phyloP scores from a whole-genome alignment of 2,888 invertebrate species.

The Pterostichus niger region DNA sequence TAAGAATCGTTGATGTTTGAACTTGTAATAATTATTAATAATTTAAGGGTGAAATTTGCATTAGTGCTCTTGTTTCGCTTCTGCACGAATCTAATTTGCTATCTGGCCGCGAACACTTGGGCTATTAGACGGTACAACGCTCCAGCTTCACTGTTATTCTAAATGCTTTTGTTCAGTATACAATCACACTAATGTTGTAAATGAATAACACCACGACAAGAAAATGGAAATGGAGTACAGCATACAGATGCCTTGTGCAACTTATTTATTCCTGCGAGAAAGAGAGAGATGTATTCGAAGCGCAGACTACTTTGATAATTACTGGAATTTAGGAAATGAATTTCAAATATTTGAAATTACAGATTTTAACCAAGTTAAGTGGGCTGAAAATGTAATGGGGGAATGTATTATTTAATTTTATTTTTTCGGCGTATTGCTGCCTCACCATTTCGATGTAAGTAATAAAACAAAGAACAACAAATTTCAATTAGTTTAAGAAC shows the following conservation, averaged over 20 bases:
- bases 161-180: constrained; percentile 60
- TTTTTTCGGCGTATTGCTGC: no score
- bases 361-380: constrained; percentile 4
- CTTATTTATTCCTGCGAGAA: constrained; percentile 12
- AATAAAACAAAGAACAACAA: no score
- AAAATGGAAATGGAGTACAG: constrained; percentile 60
- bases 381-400: no score
- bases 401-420: no score
- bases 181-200: constrained; percentile 64
- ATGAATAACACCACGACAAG: constrained; percentile 60
- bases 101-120: constrained; percentile 40
- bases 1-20: constrained; percentile 22
- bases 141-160: constrained; percentile 48
- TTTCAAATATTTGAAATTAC: constrained; percentile 50
- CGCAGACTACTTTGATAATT: constrained; percentile 45
- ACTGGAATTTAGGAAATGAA: constrained; percentile 50
- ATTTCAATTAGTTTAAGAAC: no score
- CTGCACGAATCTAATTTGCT: constrained; percentile 53
- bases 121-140: constrained; percentile 36
- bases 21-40: constrained; percentile 52
- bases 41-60: constrained; percentile 39
- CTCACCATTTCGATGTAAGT: no score
- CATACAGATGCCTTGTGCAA: constrained; percentile 45
- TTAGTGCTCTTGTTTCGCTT: constrained; percentile 34
- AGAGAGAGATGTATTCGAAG: constrained; percentile 4